Percentiles rank a stretch among this genome's conserved stretches.
These are phyloP conservation scores for Otolemur garnettii DNA, from an alignment of 2,113 vertebrate genomes.

Conservation along the genomic window DNA sequence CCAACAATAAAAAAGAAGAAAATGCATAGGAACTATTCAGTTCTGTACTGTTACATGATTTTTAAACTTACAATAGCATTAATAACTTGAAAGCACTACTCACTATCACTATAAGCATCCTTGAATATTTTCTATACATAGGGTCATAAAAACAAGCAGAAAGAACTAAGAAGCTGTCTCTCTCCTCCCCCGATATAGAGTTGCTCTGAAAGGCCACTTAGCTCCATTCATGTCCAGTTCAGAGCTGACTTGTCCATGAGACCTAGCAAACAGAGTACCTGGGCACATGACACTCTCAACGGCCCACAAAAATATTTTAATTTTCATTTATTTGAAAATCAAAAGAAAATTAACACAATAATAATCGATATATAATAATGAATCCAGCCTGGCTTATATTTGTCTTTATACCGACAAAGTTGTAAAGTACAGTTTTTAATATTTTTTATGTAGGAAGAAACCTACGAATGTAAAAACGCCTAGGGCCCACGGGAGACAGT, in stretches of 20 bases:
- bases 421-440: constrained; percentile 54
- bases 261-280: background rate
- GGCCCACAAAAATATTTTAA: background rate
- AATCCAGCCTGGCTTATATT: background rate
- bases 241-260: background rate
- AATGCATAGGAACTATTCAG: no score
- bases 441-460: background rate
- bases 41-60: background rate
- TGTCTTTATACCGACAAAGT: background rate
- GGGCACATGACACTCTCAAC: background rate
- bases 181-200: background rate
- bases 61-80: background rate
- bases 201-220: background rate
- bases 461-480: background rate
- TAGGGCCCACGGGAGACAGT: background rate
- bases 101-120: background rate
- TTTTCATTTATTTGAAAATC: constrained; percentile 44
- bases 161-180: background rate
- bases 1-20: no score
- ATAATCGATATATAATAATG: background rate
- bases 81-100: background rate
- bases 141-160: background rate
- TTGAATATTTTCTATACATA: background rate
- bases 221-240: background rate
- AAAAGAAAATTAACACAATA: constrained; percentile 1